Conservation (phyloP, 2,888 invertebrate species). For the Prionchulus punctatus region DNA sequence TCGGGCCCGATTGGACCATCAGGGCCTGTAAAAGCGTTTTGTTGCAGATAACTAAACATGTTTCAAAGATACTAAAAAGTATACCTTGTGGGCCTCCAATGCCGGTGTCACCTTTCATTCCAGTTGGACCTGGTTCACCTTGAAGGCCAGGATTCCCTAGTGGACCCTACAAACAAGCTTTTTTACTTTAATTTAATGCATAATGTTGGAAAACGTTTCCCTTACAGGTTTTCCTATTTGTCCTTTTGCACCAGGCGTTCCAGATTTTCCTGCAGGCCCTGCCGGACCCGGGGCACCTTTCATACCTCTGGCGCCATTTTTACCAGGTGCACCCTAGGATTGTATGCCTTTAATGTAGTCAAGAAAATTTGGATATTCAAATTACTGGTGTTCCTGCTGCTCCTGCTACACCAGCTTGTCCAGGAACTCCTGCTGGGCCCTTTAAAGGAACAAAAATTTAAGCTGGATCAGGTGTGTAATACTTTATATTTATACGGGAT, state of each 20-base stretch:
- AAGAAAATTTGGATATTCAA: neutral
- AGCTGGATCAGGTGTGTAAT: too few species aligned
- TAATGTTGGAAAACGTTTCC: conserved; percentile 47
- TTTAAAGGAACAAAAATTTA: too few species aligned
- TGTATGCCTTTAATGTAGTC: too few species aligned
- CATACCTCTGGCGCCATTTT: conserved; percentile 63
- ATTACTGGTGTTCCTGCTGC: conserved; percentile 17
- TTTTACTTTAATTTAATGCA: too few species aligned
- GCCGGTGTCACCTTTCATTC: conserved; percentile 44
- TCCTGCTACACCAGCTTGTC: conserved; percentile 38
- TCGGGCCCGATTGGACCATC: conserved; percentile 43
- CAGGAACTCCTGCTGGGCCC: conserved; percentile 45
- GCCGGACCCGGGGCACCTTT: conserved; percentile 63
- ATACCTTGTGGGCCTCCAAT: neutral
- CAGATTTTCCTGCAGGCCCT: conserved; percentile 56
- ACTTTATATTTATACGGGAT: too few species aligned
- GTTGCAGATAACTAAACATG: too few species aligned
- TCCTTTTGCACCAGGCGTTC: conserved; percentile 62
- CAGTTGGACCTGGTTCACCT: conserved; percentile 27
- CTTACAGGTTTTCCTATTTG: conserved; percentile 40
- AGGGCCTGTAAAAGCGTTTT: too few species aligned
- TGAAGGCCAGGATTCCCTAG: conserved; percentile 52
- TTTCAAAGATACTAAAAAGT: too few species aligned
- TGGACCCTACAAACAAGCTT: conserved; percentile 38
- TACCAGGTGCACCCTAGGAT: conserved; percentile 43